Evolutionary conservation across 2,113 vertebrate genomes (phyloP).

Genomic region (Callocephalon fimbriatum): DNA sequence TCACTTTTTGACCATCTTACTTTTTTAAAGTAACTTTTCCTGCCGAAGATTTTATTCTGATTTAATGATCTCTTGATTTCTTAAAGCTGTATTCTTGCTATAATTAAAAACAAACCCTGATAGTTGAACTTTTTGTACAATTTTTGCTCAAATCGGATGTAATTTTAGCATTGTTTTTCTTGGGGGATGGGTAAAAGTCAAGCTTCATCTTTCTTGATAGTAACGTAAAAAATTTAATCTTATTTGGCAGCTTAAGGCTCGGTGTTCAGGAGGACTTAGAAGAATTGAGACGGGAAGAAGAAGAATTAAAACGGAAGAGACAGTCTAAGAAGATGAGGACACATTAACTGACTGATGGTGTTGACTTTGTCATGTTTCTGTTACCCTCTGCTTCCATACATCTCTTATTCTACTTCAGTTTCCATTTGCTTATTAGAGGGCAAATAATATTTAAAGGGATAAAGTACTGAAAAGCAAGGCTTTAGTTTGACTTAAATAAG

Average conservation of each 20-base stretch:
- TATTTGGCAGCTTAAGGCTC: slow-evolving; percentile 82
- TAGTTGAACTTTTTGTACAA: not conserved
- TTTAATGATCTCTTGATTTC: not conserved
- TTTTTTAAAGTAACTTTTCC: not conserved
- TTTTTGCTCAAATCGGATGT: not conserved
- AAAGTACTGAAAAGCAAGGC: slow-evolving; percentile 63
- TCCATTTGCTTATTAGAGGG: slow-evolving; percentile 65
- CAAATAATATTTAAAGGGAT: slow-evolving; percentile 67
- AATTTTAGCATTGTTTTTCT: not conserved
- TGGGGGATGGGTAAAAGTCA: not conserved
- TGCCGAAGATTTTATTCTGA: not conserved
- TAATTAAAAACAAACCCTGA: not conserved
- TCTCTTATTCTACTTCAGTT: slow-evolving; percentile 60
- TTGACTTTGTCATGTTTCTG: slow-evolving; percentile 41
- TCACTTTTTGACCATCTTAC: not conserved
- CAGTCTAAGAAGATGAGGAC: slow-evolving; percentile 83
- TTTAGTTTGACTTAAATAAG: slow-evolving; percentile 68
- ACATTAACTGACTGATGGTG: slow-evolving; percentile 51
- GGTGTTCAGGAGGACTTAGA: slow-evolving; percentile 91
- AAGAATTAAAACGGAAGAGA: slow-evolving; percentile 81
- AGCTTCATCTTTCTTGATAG: not conserved
- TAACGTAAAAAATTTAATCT: slow-evolving; percentile 16
- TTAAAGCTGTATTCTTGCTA: not conserved
- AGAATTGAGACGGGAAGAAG: slow-evolving; percentile 86
- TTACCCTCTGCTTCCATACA: slow-evolving; percentile 43